Base-by-base conservation (phyloP, 2,888 invertebrate genomes). In the Microctonus aethiopoides region DNA sequence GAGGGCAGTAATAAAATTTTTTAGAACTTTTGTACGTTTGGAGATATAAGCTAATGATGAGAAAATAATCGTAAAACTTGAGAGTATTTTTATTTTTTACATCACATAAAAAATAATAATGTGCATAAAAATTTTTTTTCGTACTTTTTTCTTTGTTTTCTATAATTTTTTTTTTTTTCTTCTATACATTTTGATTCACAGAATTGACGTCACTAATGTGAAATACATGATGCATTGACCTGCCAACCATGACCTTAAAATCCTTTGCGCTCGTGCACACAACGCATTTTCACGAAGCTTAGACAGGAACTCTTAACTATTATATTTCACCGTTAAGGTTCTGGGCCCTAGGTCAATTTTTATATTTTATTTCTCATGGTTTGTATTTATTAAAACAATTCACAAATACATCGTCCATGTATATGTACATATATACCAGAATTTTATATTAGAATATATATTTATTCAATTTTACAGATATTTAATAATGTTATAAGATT, bases 281-380 rank as follows among this genome's bases (percentile, higher is more conserved):
- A n/a, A 39, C n/a, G 46, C 5, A 46, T 46, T 16, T 46, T 16
- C n/a, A 7, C 46, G 4, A 26, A 16, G 32, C 57, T 57, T n/a
- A n/a, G 24, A 61, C 39, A 11, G 24, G 41, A 61, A 61, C 61
- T 61, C 22, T 61, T 7, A 24, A 22, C 39, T 61, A 61, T 61
- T 61, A 61, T 61, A 61, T 61, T 61, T 61, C 59, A 61, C 61
- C 61, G 61, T 61, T 61, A 41, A n/a, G 24, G 41, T 61, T 16
- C 46, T 61, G 41, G n/a, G 39, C 13, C 36, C 26, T 61, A 10
- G 61, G 39, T 39, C 36, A 39, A 39, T 11, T 24, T 36, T 39
- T 13, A 22, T 24, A 59, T 39, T 24, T 7, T 41, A 36, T 36
- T 59, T n/a, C 22, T 9, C 16, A 41, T 61, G 13, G 39, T 61